Conservation (phyloP, 2,888 invertebrate species). For the Xestia c-nigrum region DNA sequence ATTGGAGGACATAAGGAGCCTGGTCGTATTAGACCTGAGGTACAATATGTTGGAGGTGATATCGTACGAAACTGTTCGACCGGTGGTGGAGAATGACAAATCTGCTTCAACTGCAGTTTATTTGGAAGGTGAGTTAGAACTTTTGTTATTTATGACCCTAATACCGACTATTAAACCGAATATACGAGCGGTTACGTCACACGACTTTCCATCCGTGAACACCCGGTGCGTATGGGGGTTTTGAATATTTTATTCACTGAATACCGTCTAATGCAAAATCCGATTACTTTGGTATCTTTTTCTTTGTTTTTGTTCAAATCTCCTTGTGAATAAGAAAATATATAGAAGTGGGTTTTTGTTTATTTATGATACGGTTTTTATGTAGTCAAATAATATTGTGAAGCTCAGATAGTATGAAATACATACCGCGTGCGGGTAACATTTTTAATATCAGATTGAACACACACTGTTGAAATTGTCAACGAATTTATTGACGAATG, state of each 20-base stretch:
- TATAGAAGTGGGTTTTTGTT: slow-evolving; percentile 23
- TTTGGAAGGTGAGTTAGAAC: slow-evolving; percentile 93
- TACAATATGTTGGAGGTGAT: slow-evolving; percentile 94
- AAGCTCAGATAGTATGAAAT: neutral
- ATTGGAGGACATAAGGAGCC: slow-evolving; percentile 92
- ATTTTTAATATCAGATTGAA: slow-evolving; percentile 7
- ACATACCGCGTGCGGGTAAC: neutral
- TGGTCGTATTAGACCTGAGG: slow-evolving; percentile 94
- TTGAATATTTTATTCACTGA: slow-evolving; percentile 60
- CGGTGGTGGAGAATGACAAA: slow-evolving; percentile 94
- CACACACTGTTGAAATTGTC: neutral
- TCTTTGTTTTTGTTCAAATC: slow-evolving; percentile 45
- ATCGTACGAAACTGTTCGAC: slow-evolving; percentile 93
- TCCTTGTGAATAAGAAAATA: slow-evolving; percentile 45
- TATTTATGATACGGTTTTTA: slow-evolving; percentile 21
- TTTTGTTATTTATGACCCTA: slow-evolving; percentile 70
- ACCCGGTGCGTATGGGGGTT: slow-evolving; percentile 56
- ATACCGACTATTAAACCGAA: slow-evolving; percentile 66
- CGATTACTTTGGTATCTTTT: slow-evolving; percentile 39
- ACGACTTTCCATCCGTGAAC: slow-evolving; percentile 55
- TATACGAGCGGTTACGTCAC: slow-evolving; percentile 61
- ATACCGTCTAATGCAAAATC: slow-evolving; percentile 52
- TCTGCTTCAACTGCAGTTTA: slow-evolving; percentile 93
- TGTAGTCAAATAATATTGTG: slow-evolving; percentile 23
- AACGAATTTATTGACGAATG: neutral